Percentiles rank a stretch among this genome's conserved stretches.
Evolutionary conservation across 1,140 invertebrate species (phyloP).

Genomic region (Calliphora vicina): DNA sequence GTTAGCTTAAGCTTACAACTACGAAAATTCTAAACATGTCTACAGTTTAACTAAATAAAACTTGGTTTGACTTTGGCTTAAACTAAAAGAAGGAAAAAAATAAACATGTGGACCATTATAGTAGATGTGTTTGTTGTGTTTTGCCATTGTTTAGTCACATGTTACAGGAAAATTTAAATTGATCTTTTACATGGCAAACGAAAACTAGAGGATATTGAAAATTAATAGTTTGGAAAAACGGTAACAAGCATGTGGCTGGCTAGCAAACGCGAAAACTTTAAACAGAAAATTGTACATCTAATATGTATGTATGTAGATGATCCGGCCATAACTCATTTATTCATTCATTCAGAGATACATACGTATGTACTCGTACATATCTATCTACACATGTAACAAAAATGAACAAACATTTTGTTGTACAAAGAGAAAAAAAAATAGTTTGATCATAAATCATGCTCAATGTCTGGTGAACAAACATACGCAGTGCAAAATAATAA

Average conservation of each 20-base stretch:
- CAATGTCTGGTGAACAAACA: neutral
- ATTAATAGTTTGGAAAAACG: conserved; percentile 10
- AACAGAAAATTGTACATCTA: neutral
- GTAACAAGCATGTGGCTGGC: neutral
- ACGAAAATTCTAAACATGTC: neutral
- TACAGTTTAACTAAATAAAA: neutral
- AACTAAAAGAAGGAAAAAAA: neutral
- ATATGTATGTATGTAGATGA: neutral
- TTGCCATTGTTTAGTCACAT: neutral
- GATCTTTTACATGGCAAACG: neutral
- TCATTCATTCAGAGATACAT: too few species aligned
- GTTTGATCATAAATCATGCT: conserved; percentile 8
- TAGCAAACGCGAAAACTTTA: neutral
- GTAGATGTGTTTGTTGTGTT: neutral
- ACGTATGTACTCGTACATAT: too few species aligned
- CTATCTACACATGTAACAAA: neutral
- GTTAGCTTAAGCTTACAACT: neutral
- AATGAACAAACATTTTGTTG: neutral
- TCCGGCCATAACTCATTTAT: neutral
- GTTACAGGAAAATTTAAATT: neutral
- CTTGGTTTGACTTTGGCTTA: neutral
- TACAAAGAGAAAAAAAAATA: neutral
- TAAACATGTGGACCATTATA: too few species aligned
- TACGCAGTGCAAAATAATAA: neutral
- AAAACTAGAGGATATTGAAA: neutral